Base-by-base conservation (phyloP, 2,797 vertebrate species). In the Cyprinella venusta region DNA sequence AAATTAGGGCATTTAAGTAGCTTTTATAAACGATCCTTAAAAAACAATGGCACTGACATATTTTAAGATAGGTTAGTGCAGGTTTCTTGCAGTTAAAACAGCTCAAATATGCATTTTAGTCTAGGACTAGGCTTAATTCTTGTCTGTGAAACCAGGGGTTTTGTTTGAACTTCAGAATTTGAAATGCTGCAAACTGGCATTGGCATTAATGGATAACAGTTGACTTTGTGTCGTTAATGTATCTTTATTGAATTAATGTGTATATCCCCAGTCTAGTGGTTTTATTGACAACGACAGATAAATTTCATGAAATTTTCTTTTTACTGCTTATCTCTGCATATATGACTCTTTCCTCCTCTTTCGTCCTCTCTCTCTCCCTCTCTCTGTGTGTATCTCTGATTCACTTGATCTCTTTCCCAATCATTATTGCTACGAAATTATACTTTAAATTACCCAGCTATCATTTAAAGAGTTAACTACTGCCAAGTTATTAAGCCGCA, bases 401-500 rank as follows among this genome's bases (percentile, higher is more conserved):
- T 74, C 21, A 26, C 63, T 45, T 70, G 56, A 76, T 48, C 54
- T 81, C 59, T 70, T 67, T 84, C 71, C 59, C 59, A 59, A 81
- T 82, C 72, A 74, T 82, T 80, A 85, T 75, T 82, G 84, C 80
- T 67, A 80, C 80, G 38, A 87, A 81, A 84, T 71, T 59, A 85
- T 87, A 87, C 71, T 82, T 83, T 81, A 84, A 85, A 87, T 87
- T 86, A 83, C 80, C 69, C 78, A 77, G 86, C 79, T 84, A 85
- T 87, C 81, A 87, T 88, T 89, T 88, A 85, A 86, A 84, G 86
- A 82, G 82, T 86, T 54, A 70, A 69, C 78, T 82, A 84, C 83
- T 86, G 81, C 68, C 79, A 87, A 82, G 78, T 76, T 86, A 84
- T 89, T 88, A 92, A 88, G 90, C 91, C 91, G 89, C 91, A 94